Evolutionary conservation across 2,113 vertebrate species (phyloP), one percentile per base, ranked within the genome.

Genomic region (Aptenodytes patagonicus): DNA sequence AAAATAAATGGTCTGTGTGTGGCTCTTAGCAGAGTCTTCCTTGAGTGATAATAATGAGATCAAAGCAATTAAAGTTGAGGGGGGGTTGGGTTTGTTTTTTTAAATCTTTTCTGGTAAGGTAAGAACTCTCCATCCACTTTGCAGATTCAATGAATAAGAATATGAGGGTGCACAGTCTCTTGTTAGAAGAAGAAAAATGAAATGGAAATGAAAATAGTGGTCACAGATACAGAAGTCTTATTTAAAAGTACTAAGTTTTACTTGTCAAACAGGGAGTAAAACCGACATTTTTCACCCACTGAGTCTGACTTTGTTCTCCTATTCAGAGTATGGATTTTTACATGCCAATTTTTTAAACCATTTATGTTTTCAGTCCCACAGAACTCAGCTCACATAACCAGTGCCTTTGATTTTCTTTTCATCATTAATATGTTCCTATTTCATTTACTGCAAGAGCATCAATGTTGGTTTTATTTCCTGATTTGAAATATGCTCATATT

Each of bases 351-450:
- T 93, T 85, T 73, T 31, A 40, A 89, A 66, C n/a, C 60, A 49
- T 80, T 89, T 76, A n/a, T 47, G 54, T 52, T 79, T 87, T 36
- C 78, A 89, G 46, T 61, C 49, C 42, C 64, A 58, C n/a, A 55
- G 75, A 91, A 62, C 10, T 58, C 26, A 0, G 62, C 54, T 70
- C 42, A 46, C 40, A 42, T 11, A 79, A 26, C 62, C 46, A 87
- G 61, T 10, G 13, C 22, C 66, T 94, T 89, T 87, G 44, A 88
- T 77, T 92, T 85, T 88, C 78, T 87, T 89, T 87, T 90, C 70
- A 70, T 69, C 82, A 70, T 88, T 87, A 80, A 29, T 49, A 85
- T 2, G 19, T 46, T 87, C 49, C 42, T 77, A 34, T 73, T 92
- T 52, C 31, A 44, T 70, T 95, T 82, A 75, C 29, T 49, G 22